Conservation (phyloP, 1,140 invertebrate species). For the Orchestia grillus region DNA sequence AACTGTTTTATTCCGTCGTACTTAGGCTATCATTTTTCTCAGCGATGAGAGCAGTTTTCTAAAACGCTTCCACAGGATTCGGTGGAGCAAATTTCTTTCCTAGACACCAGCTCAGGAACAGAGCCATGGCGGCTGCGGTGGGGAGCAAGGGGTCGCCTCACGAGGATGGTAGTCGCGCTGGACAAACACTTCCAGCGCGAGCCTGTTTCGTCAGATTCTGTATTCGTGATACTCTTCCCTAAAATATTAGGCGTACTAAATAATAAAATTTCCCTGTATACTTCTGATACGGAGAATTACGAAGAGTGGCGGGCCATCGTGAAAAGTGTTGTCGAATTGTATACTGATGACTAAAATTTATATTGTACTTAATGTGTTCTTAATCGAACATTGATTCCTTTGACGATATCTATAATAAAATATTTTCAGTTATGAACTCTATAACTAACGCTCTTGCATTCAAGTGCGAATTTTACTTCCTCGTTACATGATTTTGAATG, state of each 20-base stretch:
- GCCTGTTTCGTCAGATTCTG: neutral
- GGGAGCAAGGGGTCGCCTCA: neutral
- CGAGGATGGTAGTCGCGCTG: neutral
- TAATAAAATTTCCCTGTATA: neutral
- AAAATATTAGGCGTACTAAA: neutral
- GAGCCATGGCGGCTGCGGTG: neutral
- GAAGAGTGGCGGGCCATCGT: neutral
- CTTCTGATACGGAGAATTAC: neutral
- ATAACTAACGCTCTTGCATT: neutral
- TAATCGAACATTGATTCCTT: neutral
- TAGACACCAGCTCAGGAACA: neutral
- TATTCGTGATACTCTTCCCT: neutral
- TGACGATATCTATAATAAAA: neutral
- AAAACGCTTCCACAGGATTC: neutral
- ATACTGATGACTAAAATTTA: neutral
- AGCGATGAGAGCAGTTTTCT: neutral
- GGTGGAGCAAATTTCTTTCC: neutral
- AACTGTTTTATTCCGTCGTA: neutral
- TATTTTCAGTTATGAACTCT: neutral
- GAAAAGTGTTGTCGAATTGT: neutral
- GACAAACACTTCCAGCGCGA: neutral
- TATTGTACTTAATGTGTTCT: neutral
- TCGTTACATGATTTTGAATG: neutral
- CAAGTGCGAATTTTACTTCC: neutral
- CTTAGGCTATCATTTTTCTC: neutral